Percentiles rank a stretch among this genome's conserved stretches.
Conservation (phyloP, 2,888 invertebrate species). For the Drosophila ustulata region DNA sequence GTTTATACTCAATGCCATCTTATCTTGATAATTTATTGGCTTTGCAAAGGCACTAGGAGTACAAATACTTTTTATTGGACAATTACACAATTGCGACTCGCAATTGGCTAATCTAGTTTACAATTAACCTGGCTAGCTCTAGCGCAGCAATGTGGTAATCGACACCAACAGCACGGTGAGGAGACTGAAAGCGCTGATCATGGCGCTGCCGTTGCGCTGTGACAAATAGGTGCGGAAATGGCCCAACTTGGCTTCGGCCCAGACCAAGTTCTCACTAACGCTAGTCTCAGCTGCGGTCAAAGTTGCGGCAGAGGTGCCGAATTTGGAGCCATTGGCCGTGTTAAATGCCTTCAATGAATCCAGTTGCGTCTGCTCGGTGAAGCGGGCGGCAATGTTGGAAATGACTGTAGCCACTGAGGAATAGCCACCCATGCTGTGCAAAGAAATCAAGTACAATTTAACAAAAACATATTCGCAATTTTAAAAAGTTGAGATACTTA, state of each 20-base stretch:
- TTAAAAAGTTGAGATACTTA: slow-evolving; percentile 62
- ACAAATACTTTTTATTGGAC: slow-evolving; percentile 37
- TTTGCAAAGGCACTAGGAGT: slow-evolving; percentile 26
- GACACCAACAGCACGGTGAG: slow-evolving; percentile 64
- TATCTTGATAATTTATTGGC: slow-evolving; percentile 52
- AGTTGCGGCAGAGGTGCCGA: slow-evolving; percentile 73
- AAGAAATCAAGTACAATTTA: slow-evolving; percentile 2
- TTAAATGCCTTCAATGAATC: slow-evolving; percentile 72
- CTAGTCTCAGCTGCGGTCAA: slow-evolving; percentile 71
- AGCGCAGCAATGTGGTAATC: slow-evolving; percentile 54
- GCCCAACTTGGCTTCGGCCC: slow-evolving; percentile 74
- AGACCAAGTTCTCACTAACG: slow-evolving; percentile 80
- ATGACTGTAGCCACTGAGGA: slow-evolving; percentile 80
- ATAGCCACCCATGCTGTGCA: slow-evolving; percentile 78
- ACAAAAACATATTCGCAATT: not conserved
- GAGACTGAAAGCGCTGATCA: slow-evolving; percentile 57
- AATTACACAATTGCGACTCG: slow-evolving; percentile 4
- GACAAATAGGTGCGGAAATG: slow-evolving; percentile 71
- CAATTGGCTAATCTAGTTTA: slow-evolving; percentile 10
- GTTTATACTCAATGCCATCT: slow-evolving; percentile 23
- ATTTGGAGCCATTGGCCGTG: slow-evolving; percentile 59
- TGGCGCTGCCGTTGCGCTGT: slow-evolving; percentile 55
- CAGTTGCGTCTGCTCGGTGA: slow-evolving; percentile 78
- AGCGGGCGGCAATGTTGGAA: slow-evolving; percentile 80
- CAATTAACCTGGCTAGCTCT: slow-evolving; percentile 17